Evolutionary conservation across 2,113 vertebrate genomes (phyloP).

Genomic region (Cyphomyrus discorhynchus): DNA sequence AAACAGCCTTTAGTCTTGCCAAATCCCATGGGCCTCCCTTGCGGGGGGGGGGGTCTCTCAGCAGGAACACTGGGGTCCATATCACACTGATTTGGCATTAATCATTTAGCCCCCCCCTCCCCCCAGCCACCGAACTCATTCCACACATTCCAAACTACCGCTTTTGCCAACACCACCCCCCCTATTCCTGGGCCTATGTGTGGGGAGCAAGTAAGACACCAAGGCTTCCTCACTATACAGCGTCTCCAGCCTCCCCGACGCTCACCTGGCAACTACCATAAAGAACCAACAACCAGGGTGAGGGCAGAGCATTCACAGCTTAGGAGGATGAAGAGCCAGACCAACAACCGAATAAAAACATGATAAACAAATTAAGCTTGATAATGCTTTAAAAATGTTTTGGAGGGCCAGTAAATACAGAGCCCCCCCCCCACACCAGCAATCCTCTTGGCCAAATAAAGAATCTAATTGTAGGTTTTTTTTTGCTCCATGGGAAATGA

Average conservation of each 20-base stretch:
- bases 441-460: not conserved
- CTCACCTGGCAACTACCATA: not conserved
- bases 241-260: not conserved
- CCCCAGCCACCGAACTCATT: constrained; percentile 28
- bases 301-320: not conserved
- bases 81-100: constrained; percentile 1
- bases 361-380: not conserved
- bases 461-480: not conserved
- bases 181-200: not conserved
- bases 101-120: not conserved
- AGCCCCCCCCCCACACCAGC: not conserved
- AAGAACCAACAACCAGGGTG: not conserved
- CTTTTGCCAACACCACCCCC: not conserved
- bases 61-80: not conserved
- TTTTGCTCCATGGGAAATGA: not conserved
- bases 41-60: not conserved
- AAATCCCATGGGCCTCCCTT: not conserved
- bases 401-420: not conserved
- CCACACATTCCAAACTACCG: constrained; percentile 37
- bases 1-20: not conserved
- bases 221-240: not conserved
- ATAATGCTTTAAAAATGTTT: not conserved
- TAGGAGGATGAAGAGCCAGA: not conserved
- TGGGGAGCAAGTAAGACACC: not conserved
- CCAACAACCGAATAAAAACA: not conserved